Percentiles rank a stretch among this genome's conserved stretches.
These are phyloP conservation scores for Conopomorpha cramerella DNA, from an alignment of 1,140 invertebrate genomes.

Conservation along the genomic window DNA sequence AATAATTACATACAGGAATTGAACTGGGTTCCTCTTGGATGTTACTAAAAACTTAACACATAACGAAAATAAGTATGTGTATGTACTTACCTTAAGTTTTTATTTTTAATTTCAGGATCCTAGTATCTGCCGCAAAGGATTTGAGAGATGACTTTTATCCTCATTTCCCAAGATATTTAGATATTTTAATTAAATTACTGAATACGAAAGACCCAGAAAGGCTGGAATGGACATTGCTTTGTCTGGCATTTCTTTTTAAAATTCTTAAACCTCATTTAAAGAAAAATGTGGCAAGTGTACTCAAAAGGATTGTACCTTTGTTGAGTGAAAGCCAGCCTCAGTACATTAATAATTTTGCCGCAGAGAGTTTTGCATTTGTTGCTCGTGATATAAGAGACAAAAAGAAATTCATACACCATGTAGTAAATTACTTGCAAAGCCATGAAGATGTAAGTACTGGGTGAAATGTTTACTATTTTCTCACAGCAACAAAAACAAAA, in stretches of 20 bases:
- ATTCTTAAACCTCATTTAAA: conserved; percentile 81
- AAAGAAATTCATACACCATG: conserved; percentile 71
- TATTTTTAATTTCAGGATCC: conserved; percentile 65
- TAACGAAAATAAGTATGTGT: too few species aligned
- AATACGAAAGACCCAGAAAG: conserved; percentile 79
- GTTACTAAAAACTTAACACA: too few species aligned
- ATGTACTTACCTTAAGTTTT: not conserved
- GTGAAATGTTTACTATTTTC: too few species aligned
- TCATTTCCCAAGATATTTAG: conserved; percentile 75
- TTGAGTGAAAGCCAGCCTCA: conserved; percentile 71
- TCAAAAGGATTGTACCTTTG: conserved; percentile 76
- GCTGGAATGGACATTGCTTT: conserved; percentile 81
- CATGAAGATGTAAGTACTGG: conserved; percentile 71
- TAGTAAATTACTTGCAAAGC: conserved; percentile 70
- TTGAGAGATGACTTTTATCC: conserved; percentile 85
- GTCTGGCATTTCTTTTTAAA: conserved; percentile 89
- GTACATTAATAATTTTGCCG: conserved; percentile 91
- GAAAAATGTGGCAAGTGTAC: conserved; percentile 75
- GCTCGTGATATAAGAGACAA: conserved; percentile 86
- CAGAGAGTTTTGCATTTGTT: conserved; percentile 92
- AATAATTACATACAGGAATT: too few species aligned
- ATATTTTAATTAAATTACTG: conserved; percentile 72
- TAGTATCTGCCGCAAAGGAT: conserved; percentile 84
- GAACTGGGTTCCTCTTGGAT: too few species aligned
- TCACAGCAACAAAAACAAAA: conserved; percentile 4